Base-by-base conservation (phyloP, 2,888 invertebrate species). In the Lasioglossum malachurum region DNA sequence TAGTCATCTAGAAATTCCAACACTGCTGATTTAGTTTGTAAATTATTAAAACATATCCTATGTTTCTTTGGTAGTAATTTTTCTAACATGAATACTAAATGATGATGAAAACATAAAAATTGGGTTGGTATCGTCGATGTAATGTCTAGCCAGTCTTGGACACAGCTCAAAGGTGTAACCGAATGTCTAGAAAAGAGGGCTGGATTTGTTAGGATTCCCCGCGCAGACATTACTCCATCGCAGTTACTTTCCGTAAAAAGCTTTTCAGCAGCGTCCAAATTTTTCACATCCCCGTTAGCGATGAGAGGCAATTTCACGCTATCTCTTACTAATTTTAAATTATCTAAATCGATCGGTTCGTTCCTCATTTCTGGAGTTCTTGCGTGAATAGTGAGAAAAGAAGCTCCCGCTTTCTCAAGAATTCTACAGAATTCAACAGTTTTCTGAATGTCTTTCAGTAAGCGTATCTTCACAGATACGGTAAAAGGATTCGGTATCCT, bases 71-170 rank as follows among this genome's bases (percentile, higher is more conserved):
- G 96, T 91, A 99, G 96, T 64, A 97, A 94, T 95, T 97, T 97
- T 93, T 99, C 98, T 93, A 98, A 96, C 99, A 99, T 99, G 94
- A 98, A 99, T 77, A 98, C 98, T 87, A 99, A 96, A 96, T 99
- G 99, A 94, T 99, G 99, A 95, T 99, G 99, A 93, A 99, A 98
- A 93, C 97, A 97, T 90, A 98, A 97, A 95, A 98, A 99, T 78
- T 92, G 94, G 10, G 96, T 94, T 64, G 96, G 95, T 78, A 96
- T 95, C 77, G 94, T 96, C 73, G 97, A 96, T 84, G 97, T 97
- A 87, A 98, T 96, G 89, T 97, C 96, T 89, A 98, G 95, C 99
- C 99, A 99, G 80, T 98, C 96, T 95, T 97, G 97, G 1, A 99
- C 95, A 95, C 99, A 99, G 75, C 96, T 96, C 0, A 97, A 79